Percentiles rank a stretch among this genome's conserved stretches.
Evolutionary conservation across 2,888 invertebrate species (phyloP).

Genomic region (Formica aserva): DNA sequence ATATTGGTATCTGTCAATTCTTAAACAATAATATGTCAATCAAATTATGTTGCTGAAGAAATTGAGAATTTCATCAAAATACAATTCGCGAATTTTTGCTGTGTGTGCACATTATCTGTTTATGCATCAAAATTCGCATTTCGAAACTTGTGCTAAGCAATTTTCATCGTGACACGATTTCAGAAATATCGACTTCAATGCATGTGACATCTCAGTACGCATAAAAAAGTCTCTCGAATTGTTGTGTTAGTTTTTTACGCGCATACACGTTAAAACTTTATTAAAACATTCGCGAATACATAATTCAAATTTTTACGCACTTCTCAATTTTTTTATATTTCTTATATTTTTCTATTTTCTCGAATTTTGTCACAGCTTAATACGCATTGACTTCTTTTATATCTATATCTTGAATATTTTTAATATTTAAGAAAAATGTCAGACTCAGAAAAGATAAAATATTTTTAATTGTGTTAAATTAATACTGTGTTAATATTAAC

Average conservation of each 20-base stretch:
- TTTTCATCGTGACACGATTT: constrained; percentile 42
- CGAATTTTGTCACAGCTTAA: not conserved
- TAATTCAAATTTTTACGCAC: not conserved
- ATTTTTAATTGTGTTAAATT: not conserved
- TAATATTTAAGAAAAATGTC: not conserved
- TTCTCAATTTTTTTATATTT: not conserved
- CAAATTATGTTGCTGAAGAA: not conserved
- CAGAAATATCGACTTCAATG: constrained; percentile 43
- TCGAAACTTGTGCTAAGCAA: constrained; percentile 53
- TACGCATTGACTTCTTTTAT: not conserved
- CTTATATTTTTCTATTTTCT: not conserved
- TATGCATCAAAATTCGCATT: constrained; percentile 57
- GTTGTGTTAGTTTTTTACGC: constrained; percentile 9
- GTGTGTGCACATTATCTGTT: constrained; percentile 59
- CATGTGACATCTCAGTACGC: constrained; percentile 50
- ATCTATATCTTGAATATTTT: constrained; percentile 39
- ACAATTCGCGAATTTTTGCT: constrained; percentile 52
- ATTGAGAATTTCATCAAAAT: constrained; percentile 27
- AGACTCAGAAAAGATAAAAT: not conserved
- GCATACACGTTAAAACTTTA: not conserved
- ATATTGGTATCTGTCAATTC: not conserved
- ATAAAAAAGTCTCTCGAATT: constrained; percentile 41
- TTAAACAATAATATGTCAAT: constrained; percentile 2
- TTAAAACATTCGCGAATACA: not conserved
- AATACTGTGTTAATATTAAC: not conserved